Base-by-base conservation (phyloP, 2,797 vertebrate species). In the Gambusia yucatana region DNA sequence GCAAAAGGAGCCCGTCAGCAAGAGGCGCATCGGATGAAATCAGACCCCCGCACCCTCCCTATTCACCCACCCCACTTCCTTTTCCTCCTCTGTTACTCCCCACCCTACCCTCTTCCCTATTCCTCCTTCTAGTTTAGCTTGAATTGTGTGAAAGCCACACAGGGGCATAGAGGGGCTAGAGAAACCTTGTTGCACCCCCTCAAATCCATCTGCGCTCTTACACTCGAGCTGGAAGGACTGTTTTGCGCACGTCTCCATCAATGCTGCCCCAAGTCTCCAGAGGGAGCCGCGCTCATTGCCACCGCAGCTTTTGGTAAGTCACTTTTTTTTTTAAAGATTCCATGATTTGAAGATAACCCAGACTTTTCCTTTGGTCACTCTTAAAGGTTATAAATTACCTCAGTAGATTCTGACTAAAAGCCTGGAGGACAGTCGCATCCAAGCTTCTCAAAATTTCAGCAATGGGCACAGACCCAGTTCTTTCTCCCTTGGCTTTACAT, bases 11-110 rank as follows among this genome's bases (percentile, higher is more conserved):
- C 90, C 92, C 83, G 90, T 94, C 91, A 90, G 90, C 91, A 91
- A 93, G 91, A 94, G 91, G 93, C 94, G 92, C 93, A 88, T 94
- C 90, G 94, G 94, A 87, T 96, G 95, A 96, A 92, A 95, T 90
- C 84, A 91, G 93, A 96, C 87, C 85, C 76, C 82, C 88, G 25
- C 43, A 46, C 43, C 41, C 41, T 71, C 43, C 67, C 67, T 71
- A 17, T 84, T 82, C 78, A 77, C 71, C 44, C 70, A 65, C 77
- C 48, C 73, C 72, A 75, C 78, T 47, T 39, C 63, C 61, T 71
- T 59, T 72, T 33, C 46, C 65, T 47, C 74, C 67, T 59, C 72
- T 46, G 28, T 69, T 80, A 74, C 83, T 82, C 76, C 69, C 72
- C 59, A 25, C n/a, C 41, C 67, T 70, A 82, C 80, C 77, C 63